Base-by-base conservation (phyloP, 2,888 invertebrate genomes). In the Sycophila texana region DNA sequence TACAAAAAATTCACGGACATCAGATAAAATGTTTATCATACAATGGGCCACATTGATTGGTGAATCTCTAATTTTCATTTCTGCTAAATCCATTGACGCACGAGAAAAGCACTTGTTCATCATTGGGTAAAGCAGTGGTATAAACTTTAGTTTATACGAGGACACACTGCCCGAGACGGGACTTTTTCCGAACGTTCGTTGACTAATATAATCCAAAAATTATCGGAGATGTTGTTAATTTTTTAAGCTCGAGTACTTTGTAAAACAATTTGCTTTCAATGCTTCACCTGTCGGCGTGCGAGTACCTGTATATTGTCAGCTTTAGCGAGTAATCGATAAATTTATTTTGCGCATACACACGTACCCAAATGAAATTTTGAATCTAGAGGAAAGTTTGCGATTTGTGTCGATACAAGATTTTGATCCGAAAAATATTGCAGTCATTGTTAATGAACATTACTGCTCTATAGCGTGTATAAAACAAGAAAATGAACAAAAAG, bases 381-480 rank as follows among this genome's bases (percentile, higher is more conserved):
- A 66, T 20, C 60, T 30, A 66, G 20, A 74, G 18, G 18, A 18
- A 30, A 60, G 22, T 76, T 72, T 53, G 26, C 14, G 1, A 13
- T 65, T 68, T 18, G 20, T n/a, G 18, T 82, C 74, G 74, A 81
- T 82, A 80, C 70, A 80, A 82, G 75, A 77, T 63, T 78, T 79
- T 66, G 81, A 82, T 71, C 70, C 76, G 82, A 73, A 83, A 81
- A 81, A 71, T 75, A 83, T 63, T 83, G 79, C 83, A 84, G 83
- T 83, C 81, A 84, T 83, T 82, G 79, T 82, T 39, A 84, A 82
- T 83, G 81, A 81, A 81, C 71, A 84, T 82, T 83, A 83, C 82
- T 83, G 81, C 83, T 83, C 83, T 83, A 82, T 85, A 79, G 81
- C 81, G 81, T 85, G 83, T 84, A 85, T 82, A 83, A 84, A 75